A percentile compares a stretch with the other conserved stretches of the same genome.
Evolutionary conservation across 1,140 invertebrate species (phyloP).

Genomic region (Eulimnadia texana): DNA sequence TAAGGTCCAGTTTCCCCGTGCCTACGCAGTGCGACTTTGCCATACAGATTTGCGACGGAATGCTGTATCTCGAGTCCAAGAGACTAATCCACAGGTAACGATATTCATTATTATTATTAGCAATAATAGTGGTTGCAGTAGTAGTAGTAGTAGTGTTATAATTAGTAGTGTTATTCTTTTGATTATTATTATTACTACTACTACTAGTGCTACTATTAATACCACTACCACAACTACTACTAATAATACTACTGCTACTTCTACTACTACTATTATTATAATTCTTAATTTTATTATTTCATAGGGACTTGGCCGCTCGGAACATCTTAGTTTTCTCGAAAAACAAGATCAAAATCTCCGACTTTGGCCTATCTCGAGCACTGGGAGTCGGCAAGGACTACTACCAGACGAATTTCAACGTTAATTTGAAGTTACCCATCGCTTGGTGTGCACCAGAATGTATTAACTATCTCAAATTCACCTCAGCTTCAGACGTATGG

Average conservation of each 20-base stretch:
- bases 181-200: no score
- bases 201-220: no score
- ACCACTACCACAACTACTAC: no score
- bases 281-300: constrained; percentile 17
- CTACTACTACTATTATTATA: no score
- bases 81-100: constrained; percentile 69
- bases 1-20: constrained; percentile 77
- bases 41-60: constrained; percentile 88
- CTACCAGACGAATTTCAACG: constrained; percentile 96
- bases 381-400: constrained; percentile 97
- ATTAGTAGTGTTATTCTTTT: no score
- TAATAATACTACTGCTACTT: no score
- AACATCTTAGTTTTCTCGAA: constrained; percentile 94
- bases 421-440: constrained; percentile 92
- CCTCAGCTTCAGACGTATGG: constrained; percentile 93
- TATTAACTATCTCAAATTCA: constrained; percentile 90
- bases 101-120: neutral
- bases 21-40: constrained; percentile 78
- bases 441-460: constrained; percentile 98
- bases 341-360: constrained; percentile 94
- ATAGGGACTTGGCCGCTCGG: constrained; percentile 78
- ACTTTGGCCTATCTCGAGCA: constrained; percentile 88
- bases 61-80: constrained; percentile 88
- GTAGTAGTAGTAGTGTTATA: no score
- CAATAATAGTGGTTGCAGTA: no score